Conservation (phyloP, 2,888 invertebrate genomes). For the Limnephilus rhombicus region DNA sequence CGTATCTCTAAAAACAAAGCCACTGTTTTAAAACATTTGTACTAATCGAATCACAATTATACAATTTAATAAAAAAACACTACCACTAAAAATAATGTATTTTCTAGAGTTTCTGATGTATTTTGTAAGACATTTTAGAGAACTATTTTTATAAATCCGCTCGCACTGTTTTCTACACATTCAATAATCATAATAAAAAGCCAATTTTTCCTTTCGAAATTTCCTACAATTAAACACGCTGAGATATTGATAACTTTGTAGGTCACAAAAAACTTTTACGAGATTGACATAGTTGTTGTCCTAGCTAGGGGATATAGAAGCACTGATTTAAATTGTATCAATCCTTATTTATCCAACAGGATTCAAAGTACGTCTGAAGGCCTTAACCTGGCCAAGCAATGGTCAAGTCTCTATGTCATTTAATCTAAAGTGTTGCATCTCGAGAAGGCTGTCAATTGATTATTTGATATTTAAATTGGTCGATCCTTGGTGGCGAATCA, state of each 20-base stretch:
- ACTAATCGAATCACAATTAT: not conserved
- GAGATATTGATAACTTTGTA: not conserved
- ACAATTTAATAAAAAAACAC: too few relatives aligned
- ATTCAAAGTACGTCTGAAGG: not conserved
- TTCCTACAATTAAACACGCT: not conserved
- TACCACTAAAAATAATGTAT: not conserved
- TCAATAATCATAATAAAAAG: not conserved
- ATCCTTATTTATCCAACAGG: not conserved
- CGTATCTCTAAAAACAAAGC: not conserved
- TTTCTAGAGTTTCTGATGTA: not conserved
- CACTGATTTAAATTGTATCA: constrained; percentile 12
- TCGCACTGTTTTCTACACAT: not conserved
- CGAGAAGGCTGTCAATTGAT: not conserved
- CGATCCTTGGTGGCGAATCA: not conserved
- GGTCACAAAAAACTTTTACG: not conserved
- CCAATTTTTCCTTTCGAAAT: not conserved
- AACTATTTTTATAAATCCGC: not conserved
- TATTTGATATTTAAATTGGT: constrained; percentile 11
- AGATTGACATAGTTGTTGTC: not conserved
- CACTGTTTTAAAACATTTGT: not conserved
- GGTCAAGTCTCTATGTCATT: not conserved
- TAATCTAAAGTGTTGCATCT: constrained; percentile 11
- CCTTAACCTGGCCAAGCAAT: constrained; percentile 13
- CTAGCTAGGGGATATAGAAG: not conserved
- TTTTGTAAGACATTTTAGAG: not conserved